phyloP scores from a whole-genome alignment of 2,113 vertebrate genomes.

The Arvicanthis niloticus region DNA sequence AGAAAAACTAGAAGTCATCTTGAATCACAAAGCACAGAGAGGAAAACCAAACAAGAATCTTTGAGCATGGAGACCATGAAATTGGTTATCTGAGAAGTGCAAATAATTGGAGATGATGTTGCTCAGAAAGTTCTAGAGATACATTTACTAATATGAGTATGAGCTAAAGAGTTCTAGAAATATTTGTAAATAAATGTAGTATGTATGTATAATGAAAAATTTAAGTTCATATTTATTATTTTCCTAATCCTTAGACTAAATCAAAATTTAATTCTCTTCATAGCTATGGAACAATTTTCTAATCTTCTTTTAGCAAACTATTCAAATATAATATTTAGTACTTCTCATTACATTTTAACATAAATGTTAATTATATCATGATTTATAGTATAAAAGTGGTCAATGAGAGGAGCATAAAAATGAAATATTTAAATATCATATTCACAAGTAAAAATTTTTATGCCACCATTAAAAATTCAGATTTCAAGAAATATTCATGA shows the following conservation, averaged over 20 bases:
- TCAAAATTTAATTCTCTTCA: conserved; percentile 38
- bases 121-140: background rate
- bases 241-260: conserved; percentile 2
- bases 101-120: background rate
- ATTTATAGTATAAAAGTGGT: conserved; percentile 15
- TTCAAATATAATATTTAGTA: conserved; percentile 27
- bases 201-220: background rate
- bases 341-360: conserved; percentile 33
- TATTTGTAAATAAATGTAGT: background rate
- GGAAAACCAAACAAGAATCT: background rate
- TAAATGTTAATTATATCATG: conserved; percentile 11
- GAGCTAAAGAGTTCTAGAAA: conserved; percentile 4
- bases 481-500: conserved; percentile 17
- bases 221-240: conserved; percentile 25
- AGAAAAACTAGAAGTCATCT: background rate
- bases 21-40: background rate
- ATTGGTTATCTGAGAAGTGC: background rate
- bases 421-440: conserved; percentile 29
- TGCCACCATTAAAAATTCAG: conserved; percentile 6
- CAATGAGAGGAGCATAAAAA: background rate
- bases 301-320: background rate
- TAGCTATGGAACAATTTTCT: background rate
- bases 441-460: background rate
- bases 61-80: background rate
- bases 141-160: background rate